Base-by-base conservation (phyloP, 2,113 vertebrate genomes). In the Poeciliopsis retropinna region DNA sequence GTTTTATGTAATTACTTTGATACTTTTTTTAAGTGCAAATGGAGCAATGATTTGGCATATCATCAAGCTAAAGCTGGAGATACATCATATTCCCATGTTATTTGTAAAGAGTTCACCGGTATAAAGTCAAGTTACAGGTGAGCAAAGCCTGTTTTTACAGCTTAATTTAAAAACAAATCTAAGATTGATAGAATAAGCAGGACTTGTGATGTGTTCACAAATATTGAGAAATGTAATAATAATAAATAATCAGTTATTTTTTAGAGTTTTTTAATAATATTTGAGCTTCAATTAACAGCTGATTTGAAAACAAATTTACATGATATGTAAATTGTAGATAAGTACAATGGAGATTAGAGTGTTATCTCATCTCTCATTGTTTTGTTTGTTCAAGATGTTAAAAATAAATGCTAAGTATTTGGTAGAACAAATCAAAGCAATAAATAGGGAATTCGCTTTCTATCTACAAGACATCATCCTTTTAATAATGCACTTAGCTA, bases 361-460 rank as follows among this genome's bases (percentile, higher is more conserved):
- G 32, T 63, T 61, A 66, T 34, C 17, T 30, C 41, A 37, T 29
- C 68, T 70, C 76, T 71, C 29, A 22, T 61, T 70, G 60, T 54
- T 54, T 64, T 74, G 12, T 17, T 28, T 29, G 10, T 70, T 70
- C 6, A 65, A 41, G 19, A 32, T 78, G 32, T 22, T 66, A 3
- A 3, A 37, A 80, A 41, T 30, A 57, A 34, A 69, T 68, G 51
- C 60, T 67, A 34, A 65, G 25, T 54, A 64, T 44, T 61, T 75
- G 14, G 6, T 54, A 62, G 39, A 65, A 78, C 47, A 25, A 73
- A n/a, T 14, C 17, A 82, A 28, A 73, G 12, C 28, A 82, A 70
- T 70, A 71, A 71, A 70, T 31, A 83, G 17, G 28, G 25, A 67
- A 39, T 60, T 66, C 29, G 60, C 9, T 27, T n/a, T 63, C 27